Conservation (phyloP, 23 tunicate genomes). For the Pegea sp. region DNA sequence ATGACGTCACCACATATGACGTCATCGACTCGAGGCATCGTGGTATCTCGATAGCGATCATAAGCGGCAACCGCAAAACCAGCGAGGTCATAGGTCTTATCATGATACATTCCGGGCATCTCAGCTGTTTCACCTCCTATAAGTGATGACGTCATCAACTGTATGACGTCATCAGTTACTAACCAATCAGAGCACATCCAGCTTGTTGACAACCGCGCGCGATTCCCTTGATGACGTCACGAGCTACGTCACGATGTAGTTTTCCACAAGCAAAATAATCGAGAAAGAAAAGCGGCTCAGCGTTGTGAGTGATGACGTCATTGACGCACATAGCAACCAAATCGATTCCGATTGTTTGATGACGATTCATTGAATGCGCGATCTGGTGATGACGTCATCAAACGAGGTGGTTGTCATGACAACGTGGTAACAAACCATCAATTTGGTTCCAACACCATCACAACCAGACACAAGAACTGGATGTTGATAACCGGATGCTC, state of each 20-base stretch:
- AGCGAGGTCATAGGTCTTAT: constrained; percentile 27
- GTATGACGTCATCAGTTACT: no score
- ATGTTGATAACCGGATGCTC: constrained; percentile 36
- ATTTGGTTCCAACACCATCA: constrained; percentile 82
- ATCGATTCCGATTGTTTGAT: constrained; percentile 29
- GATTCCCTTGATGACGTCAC: constrained; percentile 28
- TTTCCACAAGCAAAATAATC: constrained; percentile 63
- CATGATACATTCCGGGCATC: constrained; percentile 63
- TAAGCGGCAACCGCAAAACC: constrained; percentile 77
- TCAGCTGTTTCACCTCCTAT: constrained; percentile 86
- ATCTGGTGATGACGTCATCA: constrained; percentile 6
- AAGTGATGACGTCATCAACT: no score
- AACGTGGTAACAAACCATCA: constrained; percentile 7
- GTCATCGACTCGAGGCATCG: constrained; percentile 29
- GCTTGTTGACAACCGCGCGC: constrained; percentile 26
- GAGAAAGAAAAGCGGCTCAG: constrained; percentile 63
- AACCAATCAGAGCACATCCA: constrained; percentile 62
- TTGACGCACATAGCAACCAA: constrained; percentile 90
- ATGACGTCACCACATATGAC: constrained; percentile 25
- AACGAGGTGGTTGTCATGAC: background rate
- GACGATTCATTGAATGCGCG: constrained; percentile 11
- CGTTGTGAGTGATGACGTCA: constrained; percentile 62
- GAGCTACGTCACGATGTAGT: constrained; percentile 17
- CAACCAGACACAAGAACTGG: constrained; percentile 70
- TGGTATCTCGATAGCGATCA: constrained; percentile 15